Conservation (phyloP, 2,888 invertebrate genomes). For the Oscheius onirici region DNA sequence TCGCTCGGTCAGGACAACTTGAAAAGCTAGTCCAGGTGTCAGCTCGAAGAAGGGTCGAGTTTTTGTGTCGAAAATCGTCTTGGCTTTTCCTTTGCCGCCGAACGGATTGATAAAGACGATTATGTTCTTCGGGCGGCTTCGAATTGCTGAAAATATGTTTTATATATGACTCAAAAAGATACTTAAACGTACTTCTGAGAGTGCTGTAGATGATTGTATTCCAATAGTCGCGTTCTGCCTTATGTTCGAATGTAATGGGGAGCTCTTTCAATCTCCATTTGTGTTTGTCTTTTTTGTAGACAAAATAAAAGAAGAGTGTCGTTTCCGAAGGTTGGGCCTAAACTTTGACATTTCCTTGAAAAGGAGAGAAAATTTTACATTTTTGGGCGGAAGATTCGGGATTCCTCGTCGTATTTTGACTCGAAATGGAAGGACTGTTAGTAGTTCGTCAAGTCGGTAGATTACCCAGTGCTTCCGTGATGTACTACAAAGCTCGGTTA, state of each 20-base stretch:
- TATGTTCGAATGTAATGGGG: conserved; percentile 51
- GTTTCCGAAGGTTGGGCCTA: conserved; percentile 40
- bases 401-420: conserved; percentile 53
- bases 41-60: conserved; percentile 74
- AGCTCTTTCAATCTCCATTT: conserved; percentile 64
- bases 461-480: conserved; percentile 49
- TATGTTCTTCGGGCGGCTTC: conserved; percentile 79
- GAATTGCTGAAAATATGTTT: conserved; percentile 45
- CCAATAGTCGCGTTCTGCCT: conserved; percentile 56
- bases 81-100: conserved; percentile 82
- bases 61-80: conserved; percentile 81
- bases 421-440: conserved; percentile 43
- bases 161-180: not conserved
- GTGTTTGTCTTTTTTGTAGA: conserved; percentile 63
- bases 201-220: conserved; percentile 48
- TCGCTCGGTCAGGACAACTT: conserved; percentile 81
- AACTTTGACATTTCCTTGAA: not conserved
- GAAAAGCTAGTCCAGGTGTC: conserved; percentile 73
- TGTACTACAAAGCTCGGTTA: conserved; percentile 39
- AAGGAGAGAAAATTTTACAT: no score
- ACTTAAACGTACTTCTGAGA: conserved; percentile 39
- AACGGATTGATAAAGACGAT: conserved; percentile 86
- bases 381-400: conserved; percentile 30
- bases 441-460: conserved; percentile 58
- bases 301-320: conserved; percentile 67